These are phyloP conservation scores for Chelonus insularis DNA, from an alignment of 1,140 invertebrate genomes.

Conservation along the genomic window DNA sequence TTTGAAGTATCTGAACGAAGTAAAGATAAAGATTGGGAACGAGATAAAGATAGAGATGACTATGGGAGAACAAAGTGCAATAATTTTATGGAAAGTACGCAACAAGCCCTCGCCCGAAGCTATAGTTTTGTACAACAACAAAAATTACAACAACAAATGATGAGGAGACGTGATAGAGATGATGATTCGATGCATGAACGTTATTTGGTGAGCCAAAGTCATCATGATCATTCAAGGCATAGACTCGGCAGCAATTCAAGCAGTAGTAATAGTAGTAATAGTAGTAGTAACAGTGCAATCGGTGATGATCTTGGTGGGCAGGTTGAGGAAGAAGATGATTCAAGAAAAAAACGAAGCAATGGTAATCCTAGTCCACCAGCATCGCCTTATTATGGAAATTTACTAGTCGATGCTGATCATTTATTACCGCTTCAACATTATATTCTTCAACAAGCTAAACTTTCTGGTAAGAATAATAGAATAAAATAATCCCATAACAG, in stretches of 20 bases:
- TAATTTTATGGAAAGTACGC: conserved; percentile 34
- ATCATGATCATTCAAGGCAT: conserved; percentile 41
- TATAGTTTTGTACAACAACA: conserved; percentile 74
- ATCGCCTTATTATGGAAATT: conserved; percentile 54
- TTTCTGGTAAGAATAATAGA: conserved; percentile 68
- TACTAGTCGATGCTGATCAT: conserved; percentile 63
- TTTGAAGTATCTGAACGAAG: conserved; percentile 48
- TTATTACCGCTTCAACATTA: conserved; percentile 84
- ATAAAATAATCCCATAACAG: no score
- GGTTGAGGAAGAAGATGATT: conserved; percentile 45
- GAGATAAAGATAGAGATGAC: conserved; percentile 48
- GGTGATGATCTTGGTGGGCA: conserved; percentile 44
- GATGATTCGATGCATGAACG: conserved; percentile 84
- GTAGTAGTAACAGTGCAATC: conserved; percentile 49
- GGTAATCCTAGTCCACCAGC: conserved; percentile 57
- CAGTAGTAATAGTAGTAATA: conserved; percentile 47
- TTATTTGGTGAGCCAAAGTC: conserved; percentile 63
- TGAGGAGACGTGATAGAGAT: conserved; percentile 57
- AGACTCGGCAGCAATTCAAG: conserved; percentile 51
- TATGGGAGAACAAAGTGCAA: conserved; percentile 50
- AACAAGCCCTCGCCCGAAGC: conserved; percentile 63
- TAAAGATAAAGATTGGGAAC: conserved; percentile 40
- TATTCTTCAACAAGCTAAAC: conserved; percentile 81
- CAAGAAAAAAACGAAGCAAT: conserved; percentile 54
- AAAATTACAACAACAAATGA: conserved; percentile 56